Evolutionary conservation across 2,888 invertebrate genomes (phyloP).

Genomic region (Pristionchus japonicus): DNA sequence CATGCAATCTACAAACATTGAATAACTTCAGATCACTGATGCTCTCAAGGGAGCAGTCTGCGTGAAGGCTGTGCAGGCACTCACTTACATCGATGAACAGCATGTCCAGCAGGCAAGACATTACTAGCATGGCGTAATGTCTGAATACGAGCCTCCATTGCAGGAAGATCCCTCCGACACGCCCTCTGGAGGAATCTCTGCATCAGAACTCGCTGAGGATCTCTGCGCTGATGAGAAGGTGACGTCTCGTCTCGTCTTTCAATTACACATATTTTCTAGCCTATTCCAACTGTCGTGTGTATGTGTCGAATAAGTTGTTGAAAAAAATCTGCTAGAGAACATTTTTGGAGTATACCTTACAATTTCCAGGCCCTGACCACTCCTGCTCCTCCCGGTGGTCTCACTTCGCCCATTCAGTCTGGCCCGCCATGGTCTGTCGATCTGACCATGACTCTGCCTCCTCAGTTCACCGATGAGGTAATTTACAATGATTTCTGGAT

Average conservation of each 20-base stretch:
- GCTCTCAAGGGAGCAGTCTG: conserved; percentile 57
- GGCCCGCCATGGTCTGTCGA: conserved; percentile 66
- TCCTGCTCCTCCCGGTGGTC: conserved; percentile 5
- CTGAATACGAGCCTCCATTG: not conserved
- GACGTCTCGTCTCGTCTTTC: too few species aligned
- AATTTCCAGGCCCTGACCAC: conserved; percentile 24
- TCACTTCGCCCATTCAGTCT: conserved; percentile 41
- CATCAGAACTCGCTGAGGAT: conserved; percentile 45
- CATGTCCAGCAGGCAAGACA: conserved; percentile 44
- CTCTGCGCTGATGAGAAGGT: conserved; percentile 48
- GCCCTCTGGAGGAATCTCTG: conserved; percentile 7
- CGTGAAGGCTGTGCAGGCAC: conserved; percentile 57
- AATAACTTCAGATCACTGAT: conserved; percentile 49
- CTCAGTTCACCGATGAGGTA: conserved; percentile 67
- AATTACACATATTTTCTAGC: too few species aligned
- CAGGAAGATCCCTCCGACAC: not conserved
- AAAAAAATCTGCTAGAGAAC: too few species aligned
- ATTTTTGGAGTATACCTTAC: too few species aligned
- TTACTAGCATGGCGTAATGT: not conserved
- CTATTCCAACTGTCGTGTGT: too few species aligned
- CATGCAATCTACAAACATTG: not conserved
- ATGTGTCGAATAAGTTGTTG: too few species aligned
- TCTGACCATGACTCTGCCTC: conserved; percentile 69
- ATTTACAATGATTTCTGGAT: too few species aligned
- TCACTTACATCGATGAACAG: conserved; percentile 49